Conservation (phyloP, 2,113 vertebrate genomes). For the Crotalus horridus region DNA sequence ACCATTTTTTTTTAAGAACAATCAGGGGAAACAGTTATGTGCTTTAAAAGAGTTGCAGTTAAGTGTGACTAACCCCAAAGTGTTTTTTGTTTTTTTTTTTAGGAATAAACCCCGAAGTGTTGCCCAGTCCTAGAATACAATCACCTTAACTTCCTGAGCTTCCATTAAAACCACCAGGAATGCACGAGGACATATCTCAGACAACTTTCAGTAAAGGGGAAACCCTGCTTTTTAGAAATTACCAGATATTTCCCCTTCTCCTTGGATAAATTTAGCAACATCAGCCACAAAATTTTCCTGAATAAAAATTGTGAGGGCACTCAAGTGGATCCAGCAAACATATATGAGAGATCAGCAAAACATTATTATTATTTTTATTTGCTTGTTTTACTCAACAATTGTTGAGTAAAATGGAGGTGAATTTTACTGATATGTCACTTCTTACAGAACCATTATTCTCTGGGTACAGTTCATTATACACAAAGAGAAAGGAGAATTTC, state of each 20-base stretch:
- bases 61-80: background rate
- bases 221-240: background rate
- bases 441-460: background rate
- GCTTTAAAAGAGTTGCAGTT: constrained; percentile 11
- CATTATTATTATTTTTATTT: too few relatives aligned
- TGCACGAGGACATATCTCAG: background rate
- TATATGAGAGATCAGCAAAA: too few relatives aligned
- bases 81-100: background rate
- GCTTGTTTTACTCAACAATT: too few relatives aligned
- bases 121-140: background rate
- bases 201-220: background rate
- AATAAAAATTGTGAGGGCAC: too few relatives aligned
- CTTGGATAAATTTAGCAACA: background rate
- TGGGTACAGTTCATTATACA: background rate
- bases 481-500: background rate
- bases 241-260: background rate
- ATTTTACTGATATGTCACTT: background rate
- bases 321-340: too few relatives aligned
- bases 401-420: too few relatives aligned
- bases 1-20: constrained; percentile 38
- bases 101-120: background rate
- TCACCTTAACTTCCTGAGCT: background rate
- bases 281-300: background rate
- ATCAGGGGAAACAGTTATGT: constrained; percentile 53
- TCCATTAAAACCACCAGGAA: background rate